A percentile compares a stretch with the other conserved stretches of the same genome.
Conservation (phyloP, 2,113 vertebrate species). For the Hyla sarda region DNA sequence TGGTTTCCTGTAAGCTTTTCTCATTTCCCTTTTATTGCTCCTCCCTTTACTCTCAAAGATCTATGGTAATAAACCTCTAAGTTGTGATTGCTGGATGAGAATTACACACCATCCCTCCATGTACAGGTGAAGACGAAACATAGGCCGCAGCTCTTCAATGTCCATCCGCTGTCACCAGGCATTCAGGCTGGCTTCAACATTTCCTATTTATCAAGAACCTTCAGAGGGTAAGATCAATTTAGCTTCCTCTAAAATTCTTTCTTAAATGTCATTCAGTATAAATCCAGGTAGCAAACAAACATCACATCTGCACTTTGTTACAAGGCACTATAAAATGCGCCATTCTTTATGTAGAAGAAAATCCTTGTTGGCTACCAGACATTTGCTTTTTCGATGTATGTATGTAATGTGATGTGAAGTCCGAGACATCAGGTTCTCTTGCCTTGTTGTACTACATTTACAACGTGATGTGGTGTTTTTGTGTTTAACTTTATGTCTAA, state of each 20-base stretch:
- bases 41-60: conserved; percentile 10
- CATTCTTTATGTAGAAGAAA: neutral
- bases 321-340: neutral
- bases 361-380: neutral
- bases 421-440: too few relatives aligned
- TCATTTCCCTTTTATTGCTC: conserved; percentile 49
- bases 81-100: neutral
- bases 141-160: conserved; percentile 1
- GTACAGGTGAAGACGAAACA: conserved; percentile 8
- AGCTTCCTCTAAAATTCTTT: neutral
- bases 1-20: conserved; percentile 46
- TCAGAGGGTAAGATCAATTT: neutral
- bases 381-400: neutral
- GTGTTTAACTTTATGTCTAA: neutral
- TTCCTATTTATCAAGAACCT: neutral
- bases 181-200: neutral
- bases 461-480: neutral
- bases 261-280: neutral
- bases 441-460: neutral
- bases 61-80: neutral
- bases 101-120: neutral
- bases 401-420: too few relatives aligned
- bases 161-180: neutral
- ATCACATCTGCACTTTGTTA: neutral
- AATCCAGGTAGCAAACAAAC: too few relatives aligned